phyloP scores from a whole-genome alignment of 1,140 invertebrate species.

The Archivesica marissinica region DNA sequence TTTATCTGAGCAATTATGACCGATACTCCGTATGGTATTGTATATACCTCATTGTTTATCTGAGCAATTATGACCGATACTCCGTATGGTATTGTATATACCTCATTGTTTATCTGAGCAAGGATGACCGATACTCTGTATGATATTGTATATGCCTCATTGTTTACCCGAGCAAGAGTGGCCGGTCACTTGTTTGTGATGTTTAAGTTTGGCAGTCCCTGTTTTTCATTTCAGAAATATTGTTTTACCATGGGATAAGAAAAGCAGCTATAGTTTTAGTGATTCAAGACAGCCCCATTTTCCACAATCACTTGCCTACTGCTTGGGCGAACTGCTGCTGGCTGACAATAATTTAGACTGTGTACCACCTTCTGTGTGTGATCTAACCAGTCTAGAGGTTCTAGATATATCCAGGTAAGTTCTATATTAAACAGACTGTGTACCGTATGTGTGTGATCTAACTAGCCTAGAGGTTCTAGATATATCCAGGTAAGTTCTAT shows the following conservation, averaged over 20 bases:
- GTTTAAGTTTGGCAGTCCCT: too few relatives aligned
- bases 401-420: constrained; percentile 75
- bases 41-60: too few relatives aligned
- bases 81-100: too few relatives aligned
- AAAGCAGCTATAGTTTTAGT: not conserved
- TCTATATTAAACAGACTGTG: too few relatives aligned
- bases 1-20: too few relatives aligned
- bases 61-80: too few relatives aligned
- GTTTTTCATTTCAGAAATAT: not conserved
- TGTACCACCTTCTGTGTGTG: constrained; percentile 68
- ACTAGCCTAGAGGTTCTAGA: constrained; percentile 68
- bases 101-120: too few relatives aligned
- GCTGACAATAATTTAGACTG: constrained; percentile 69
- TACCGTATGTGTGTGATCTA: constrained; percentile 72
- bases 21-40: too few relatives aligned
- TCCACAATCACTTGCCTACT: constrained; percentile 66
- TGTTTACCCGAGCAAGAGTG: too few relatives aligned
- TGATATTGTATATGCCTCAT: too few relatives aligned
- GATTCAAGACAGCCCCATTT: constrained; percentile 41
- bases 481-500: constrained; percentile 75
- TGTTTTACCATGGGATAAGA: not conserved
- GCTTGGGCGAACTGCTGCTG: constrained; percentile 70
- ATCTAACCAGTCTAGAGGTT: constrained; percentile 65
- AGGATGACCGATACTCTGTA: too few relatives aligned
- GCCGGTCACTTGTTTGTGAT: too few relatives aligned